Conservation (phyloP, 1,140 invertebrate genomes). For the Neoseiulus cucumeris region DNA sequence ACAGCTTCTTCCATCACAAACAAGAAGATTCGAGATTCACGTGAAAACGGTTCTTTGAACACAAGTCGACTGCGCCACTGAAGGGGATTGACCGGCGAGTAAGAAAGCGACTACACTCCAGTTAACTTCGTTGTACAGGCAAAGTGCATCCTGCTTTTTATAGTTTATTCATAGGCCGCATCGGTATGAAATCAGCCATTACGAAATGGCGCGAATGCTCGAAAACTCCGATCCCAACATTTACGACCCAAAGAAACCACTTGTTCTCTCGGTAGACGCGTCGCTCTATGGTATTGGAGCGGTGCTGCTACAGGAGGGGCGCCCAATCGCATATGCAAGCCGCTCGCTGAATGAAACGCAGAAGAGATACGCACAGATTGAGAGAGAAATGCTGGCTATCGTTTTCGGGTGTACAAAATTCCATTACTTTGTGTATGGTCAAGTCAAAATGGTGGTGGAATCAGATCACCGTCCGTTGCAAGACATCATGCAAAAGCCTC, state of each 20-base stretch:
- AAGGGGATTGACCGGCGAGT: too few species aligned
- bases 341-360: conserved; percentile 13
- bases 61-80: too few species aligned
- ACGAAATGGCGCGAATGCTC: too few species aligned
- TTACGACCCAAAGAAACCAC: conserved; percentile 21
- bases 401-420: conserved; percentile 17
- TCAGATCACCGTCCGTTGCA: conserved; percentile 17
- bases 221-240: too few species aligned
- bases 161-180: too few species aligned
- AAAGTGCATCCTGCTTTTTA: too few species aligned
- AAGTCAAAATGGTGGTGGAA: conserved; percentile 6
- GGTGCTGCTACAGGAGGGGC: conserved; percentile 13
- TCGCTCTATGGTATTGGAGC: conserved; percentile 13
- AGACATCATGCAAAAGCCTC: conserved; percentile 5
- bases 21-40: too few species aligned
- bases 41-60: too few species aligned
- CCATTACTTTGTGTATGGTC: conserved; percentile 19
- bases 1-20: too few species aligned
- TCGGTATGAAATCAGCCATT: too few species aligned
- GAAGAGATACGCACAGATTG: conserved; percentile 15
- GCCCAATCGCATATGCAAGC: conserved; percentile 14
- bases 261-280: conserved; percentile 25
- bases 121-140: too few species aligned
- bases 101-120: too few species aligned
- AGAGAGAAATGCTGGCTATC: conserved; percentile 17